Conservation (phyloP, 2,888 invertebrate genomes). For the Xestia c-nigrum region DNA sequence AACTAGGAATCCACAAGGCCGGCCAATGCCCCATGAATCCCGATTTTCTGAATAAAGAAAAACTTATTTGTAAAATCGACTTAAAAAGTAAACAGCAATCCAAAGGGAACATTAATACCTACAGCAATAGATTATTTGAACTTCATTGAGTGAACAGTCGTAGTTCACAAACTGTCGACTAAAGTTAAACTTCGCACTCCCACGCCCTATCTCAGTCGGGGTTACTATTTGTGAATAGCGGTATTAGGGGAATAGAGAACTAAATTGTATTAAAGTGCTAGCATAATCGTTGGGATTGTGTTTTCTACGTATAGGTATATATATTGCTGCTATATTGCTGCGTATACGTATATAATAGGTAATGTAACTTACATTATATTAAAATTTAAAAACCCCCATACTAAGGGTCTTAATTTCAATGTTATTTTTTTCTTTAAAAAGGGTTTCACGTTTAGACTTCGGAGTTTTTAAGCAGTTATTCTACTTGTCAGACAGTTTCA, state of each 20-base stretch:
- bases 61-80: not conserved
- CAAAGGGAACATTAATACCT: not conserved
- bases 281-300: not conserved
- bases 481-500: too few relatives aligned
- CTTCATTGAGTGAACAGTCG: slow-evolving; percentile 12
- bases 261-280: not conserved
- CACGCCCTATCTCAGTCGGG: not conserved
- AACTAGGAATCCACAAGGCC: not conserved
- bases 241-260: not conserved
- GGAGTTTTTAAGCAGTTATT: too few relatives aligned
- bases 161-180: slow-evolving; percentile 3
- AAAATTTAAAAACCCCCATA: too few relatives aligned
- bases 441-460: too few relatives aligned
- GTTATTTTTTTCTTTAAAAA: too few relatives aligned
- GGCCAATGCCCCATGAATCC: not conserved
- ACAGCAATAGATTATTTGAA: slow-evolving; percentile 5
- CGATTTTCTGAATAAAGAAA: not conserved
- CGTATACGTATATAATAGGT: too few relatives aligned
- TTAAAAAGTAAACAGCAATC: not conserved
- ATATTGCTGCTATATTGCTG: too few relatives aligned
- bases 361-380: too few relatives aligned
- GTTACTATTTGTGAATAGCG: slow-evolving; percentile 13
- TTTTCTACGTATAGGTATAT: not conserved
- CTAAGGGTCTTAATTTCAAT: too few relatives aligned
- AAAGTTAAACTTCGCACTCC: slow-evolving; percentile 17